Evolutionary conservation across 1,140 invertebrate species (phyloP).

Genomic region (Drosophila pseudoobscura): DNA sequence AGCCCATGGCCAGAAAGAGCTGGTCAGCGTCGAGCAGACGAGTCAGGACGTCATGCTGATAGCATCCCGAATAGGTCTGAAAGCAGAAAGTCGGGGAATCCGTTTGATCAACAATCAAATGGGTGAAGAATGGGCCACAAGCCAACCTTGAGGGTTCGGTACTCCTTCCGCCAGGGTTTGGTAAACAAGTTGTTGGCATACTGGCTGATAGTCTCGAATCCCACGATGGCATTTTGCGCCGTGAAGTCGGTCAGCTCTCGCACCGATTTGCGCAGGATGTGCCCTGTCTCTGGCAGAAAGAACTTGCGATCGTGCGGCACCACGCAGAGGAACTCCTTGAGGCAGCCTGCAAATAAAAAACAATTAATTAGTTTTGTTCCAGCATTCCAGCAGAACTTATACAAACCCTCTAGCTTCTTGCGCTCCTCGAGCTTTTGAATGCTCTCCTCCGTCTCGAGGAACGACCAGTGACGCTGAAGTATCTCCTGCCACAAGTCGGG

Average conservation of each 20-base stretch:
- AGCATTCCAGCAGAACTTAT: not conserved
- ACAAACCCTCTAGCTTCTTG: slow-evolving; percentile 89
- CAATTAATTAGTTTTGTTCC: not conserved
- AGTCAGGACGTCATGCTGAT: slow-evolving; percentile 92
- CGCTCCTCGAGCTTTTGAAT: slow-evolving; percentile 89
- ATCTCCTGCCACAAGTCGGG: slow-evolving; percentile 87
- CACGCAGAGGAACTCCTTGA: slow-evolving; percentile 90
- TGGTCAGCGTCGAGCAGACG: slow-evolving; percentile 90
- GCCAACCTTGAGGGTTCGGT: slow-evolving; percentile 89
- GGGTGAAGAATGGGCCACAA: not conserved
- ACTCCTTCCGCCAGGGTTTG: slow-evolving; percentile 95
- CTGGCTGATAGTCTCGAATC: slow-evolving; percentile 92
- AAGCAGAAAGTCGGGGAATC: slow-evolving; percentile 39
- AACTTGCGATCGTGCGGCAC: slow-evolving; percentile 93
- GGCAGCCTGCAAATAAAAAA: slow-evolving; percentile 85
- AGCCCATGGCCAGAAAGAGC: slow-evolving; percentile 92
- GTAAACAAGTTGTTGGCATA: slow-evolving; percentile 93
- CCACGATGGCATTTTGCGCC: slow-evolving; percentile 90
- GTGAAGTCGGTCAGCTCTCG: slow-evolving; percentile 89
- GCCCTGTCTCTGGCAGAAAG: slow-evolving; percentile 88
- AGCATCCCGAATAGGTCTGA: slow-evolving; percentile 93
- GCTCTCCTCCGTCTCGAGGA: slow-evolving; percentile 90
- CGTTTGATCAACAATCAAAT: not conserved
- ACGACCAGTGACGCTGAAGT: slow-evolving; percentile 88
- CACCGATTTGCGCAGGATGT: slow-evolving; percentile 89